These are phyloP conservation scores for Epiblema foenella DNA, from an alignment of 2,888 invertebrate genomes.

Conservation along the genomic window DNA sequence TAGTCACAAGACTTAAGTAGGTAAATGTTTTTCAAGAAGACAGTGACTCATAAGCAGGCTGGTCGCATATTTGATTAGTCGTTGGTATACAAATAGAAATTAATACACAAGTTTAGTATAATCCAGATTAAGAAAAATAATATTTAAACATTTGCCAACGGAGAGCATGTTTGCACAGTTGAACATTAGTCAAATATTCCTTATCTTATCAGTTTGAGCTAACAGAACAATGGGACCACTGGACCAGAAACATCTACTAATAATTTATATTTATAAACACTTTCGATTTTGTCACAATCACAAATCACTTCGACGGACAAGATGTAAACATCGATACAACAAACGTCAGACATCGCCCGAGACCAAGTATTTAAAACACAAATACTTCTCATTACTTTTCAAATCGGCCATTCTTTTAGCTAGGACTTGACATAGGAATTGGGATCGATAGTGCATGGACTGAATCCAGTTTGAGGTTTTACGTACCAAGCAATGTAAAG, in stretches of 20 bases:
- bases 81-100: constrained; percentile 16
- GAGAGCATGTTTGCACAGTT: constrained; percentile 21
- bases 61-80: too few species aligned
- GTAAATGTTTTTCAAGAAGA: constrained; percentile 23
- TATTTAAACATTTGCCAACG: constrained; percentile 35
- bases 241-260: not conserved
- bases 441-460: not conserved
- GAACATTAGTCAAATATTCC: constrained; percentile 23
- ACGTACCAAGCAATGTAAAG: not conserved
- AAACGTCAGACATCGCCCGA: not conserved
- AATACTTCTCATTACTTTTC: not conserved
- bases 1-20: not conserved
- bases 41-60: constrained; percentile 21
- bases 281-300: constrained; percentile 7
- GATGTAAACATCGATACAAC: constrained; percentile 3
- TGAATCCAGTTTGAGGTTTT: not conserved
- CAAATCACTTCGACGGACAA: constrained; percentile 4
- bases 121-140: constrained; percentile 26
- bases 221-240: not conserved
- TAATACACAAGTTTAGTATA: constrained; percentile 10
- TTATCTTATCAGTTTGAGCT: constrained; percentile 26
- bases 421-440: not conserved
- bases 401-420: not conserved
- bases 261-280: not conserved
- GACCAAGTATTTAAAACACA: too few species aligned